Conservation (phyloP, 1,140 invertebrate genomes). For the Sipha flava region DNA sequence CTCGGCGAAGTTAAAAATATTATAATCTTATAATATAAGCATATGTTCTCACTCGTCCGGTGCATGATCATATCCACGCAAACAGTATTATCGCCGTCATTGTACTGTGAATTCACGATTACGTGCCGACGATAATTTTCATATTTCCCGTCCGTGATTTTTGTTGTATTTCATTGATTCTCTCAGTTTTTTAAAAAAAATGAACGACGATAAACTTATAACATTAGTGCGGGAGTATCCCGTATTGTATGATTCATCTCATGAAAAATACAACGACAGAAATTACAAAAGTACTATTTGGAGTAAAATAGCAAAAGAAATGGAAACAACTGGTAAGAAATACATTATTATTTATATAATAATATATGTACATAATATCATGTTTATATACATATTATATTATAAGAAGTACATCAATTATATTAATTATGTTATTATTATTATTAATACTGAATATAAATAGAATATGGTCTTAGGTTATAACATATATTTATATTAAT, state of each 20-base stretch:
- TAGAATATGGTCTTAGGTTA: no score
- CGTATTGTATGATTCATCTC: not conserved
- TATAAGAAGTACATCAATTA: not conserved
- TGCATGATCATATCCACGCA: no score
- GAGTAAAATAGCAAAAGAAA: not conserved
- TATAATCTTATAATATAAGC: no score
- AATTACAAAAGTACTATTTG: not conserved
- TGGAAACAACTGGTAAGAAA: not conserved
- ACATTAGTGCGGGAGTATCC: not conserved
- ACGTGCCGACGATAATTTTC: no score
- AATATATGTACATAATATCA: no score
- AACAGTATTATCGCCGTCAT: no score
- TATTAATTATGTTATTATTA: not conserved
- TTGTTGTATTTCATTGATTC: not conserved
- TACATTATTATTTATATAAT: no score
- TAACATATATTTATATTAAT: not conserved
- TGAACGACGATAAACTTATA: not conserved
- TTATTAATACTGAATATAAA: not conserved
- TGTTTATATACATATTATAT: not conserved
- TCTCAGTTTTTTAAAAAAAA: not conserved
- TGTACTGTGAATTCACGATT: no score
- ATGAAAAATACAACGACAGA: not conserved
- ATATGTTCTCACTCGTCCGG: no score
- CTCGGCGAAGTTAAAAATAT: no score
- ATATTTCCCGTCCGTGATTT: not conserved